These are phyloP conservation scores for Wiebesia pumilae DNA, from an alignment of 1,140 invertebrate species.

Conservation along the genomic window DNA sequence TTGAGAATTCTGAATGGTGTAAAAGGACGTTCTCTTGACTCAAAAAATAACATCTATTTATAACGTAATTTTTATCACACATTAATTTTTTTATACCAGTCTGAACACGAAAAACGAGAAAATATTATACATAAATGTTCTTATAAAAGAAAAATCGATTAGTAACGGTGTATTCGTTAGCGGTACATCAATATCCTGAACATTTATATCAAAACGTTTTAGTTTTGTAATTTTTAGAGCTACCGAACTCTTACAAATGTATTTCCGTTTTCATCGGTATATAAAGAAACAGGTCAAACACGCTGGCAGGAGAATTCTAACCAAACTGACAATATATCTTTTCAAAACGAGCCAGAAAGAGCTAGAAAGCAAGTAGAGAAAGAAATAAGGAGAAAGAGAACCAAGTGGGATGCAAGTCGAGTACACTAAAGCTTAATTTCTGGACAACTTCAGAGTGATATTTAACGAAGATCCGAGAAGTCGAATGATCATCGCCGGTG, in stretches of 20 bases:
- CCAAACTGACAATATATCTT: not conserved
- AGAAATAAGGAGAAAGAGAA: not conserved
- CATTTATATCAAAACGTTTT: too few relatives aligned
- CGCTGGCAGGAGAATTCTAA: not conserved
- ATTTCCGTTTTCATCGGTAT: not conserved
- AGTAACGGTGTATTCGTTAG: too few relatives aligned
- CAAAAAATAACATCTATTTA: too few relatives aligned
- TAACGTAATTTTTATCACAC: too few relatives aligned
- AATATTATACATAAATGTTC: too few relatives aligned
- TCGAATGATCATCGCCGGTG: constrained; percentile 4
- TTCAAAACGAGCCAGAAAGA: not conserved
- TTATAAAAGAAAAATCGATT: too few relatives aligned
- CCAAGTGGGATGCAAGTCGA: not conserved
- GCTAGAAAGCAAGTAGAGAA: not conserved
- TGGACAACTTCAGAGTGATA: constrained; percentile 33
- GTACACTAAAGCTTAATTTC: constrained; percentile 22
- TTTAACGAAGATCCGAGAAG: constrained; percentile 42
- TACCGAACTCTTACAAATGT: not conserved
- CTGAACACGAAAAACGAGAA: too few relatives aligned
- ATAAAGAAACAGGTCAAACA: constrained; percentile 31
- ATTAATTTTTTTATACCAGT: too few relatives aligned
- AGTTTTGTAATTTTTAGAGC: too few relatives aligned
- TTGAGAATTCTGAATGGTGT: too few relatives aligned
- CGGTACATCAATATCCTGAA: too few relatives aligned
- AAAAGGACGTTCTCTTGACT: too few relatives aligned